phyloP scores from a whole-genome alignment of 2,113 vertebrate species.

The Gambusia holbrooki region DNA sequence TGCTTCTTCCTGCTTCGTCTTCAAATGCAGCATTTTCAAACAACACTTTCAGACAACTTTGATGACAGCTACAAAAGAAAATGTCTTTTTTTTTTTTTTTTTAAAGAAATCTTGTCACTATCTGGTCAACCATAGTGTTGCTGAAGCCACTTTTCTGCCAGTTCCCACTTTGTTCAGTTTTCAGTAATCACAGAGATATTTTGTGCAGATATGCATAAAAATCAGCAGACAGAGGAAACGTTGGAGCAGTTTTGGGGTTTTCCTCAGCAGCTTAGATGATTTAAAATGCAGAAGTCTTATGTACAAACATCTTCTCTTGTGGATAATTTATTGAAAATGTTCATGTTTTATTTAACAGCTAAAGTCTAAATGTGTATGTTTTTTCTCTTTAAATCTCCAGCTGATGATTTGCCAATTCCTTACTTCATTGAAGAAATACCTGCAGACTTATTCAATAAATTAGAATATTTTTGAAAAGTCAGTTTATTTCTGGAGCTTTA shows the following conservation, averaged over 20 bases:
- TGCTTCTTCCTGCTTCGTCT: slow-evolving; percentile 50
- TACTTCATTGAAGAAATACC: not conserved
- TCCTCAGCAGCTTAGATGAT: slow-evolving; percentile 5
- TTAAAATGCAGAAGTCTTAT: not conserved
- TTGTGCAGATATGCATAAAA: not conserved
- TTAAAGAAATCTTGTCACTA: not conserved
- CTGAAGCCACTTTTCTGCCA: slow-evolving; percentile 42
- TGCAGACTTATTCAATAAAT: too few relatives aligned
- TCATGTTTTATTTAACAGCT: not conserved
- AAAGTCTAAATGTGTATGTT: not conserved
- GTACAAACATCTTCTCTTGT: not conserved
- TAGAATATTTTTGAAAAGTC: too few relatives aligned
- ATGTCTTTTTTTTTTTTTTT: slow-evolving; percentile 6
- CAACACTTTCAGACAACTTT: slow-evolving; percentile 29
- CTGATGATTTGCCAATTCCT: not conserved
- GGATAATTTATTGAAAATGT: not conserved
- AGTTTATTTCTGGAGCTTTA: too few relatives aligned
- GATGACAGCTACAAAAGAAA: slow-evolving; percentile 27
- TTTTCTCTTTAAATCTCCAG: not conserved
- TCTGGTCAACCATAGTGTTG: slow-evolving; percentile 26
- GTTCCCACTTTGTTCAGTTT: slow-evolving; percentile 33
- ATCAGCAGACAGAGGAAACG: not conserved
- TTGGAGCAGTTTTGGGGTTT: not conserved
- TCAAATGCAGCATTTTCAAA: slow-evolving; percentile 37
- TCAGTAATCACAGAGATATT: not conserved